Conservation (phyloP, 2,113 vertebrate genomes). For the Fulica atra region DNA sequence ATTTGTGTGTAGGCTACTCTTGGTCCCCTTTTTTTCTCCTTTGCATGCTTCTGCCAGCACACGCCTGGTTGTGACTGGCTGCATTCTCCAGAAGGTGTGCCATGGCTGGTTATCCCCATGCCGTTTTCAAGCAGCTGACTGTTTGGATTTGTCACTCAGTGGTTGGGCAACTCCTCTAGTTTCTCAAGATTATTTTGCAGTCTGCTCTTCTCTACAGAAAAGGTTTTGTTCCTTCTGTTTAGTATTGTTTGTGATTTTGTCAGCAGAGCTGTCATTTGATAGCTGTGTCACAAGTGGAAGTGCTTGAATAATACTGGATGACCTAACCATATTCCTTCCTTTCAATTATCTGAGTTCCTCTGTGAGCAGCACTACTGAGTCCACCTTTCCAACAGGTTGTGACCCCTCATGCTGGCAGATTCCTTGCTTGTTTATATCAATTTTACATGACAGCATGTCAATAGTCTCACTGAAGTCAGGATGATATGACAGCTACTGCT, state of each 20-base stretch:
- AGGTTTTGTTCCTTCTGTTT: background rate
- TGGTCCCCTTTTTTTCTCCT: too few relatives aligned
- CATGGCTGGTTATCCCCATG: background rate
- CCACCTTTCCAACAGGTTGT: background rate
- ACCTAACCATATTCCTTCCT: background rate
- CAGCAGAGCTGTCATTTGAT: background rate
- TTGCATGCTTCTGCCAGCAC: background rate
- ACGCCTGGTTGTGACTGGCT: background rate
- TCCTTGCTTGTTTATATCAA: background rate
- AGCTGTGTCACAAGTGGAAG: background rate
- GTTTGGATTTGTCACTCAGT: background rate
- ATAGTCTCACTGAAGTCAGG: background rate
- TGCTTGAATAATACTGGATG: background rate
- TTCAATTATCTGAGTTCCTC: background rate
- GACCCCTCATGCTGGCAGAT: background rate
- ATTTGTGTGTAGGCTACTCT: background rate
- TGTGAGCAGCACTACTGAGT: background rate
- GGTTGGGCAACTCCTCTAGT: background rate
- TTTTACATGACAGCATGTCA: background rate
- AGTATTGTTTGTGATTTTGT: background rate
- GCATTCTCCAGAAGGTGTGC: background rate
- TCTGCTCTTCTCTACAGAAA: background rate
- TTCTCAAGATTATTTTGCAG: background rate
- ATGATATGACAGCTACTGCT: background rate
- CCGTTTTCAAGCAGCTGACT: background rate